Base-by-base conservation (phyloP, 1,140 invertebrate species). In the Cephus cinctus region DNA sequence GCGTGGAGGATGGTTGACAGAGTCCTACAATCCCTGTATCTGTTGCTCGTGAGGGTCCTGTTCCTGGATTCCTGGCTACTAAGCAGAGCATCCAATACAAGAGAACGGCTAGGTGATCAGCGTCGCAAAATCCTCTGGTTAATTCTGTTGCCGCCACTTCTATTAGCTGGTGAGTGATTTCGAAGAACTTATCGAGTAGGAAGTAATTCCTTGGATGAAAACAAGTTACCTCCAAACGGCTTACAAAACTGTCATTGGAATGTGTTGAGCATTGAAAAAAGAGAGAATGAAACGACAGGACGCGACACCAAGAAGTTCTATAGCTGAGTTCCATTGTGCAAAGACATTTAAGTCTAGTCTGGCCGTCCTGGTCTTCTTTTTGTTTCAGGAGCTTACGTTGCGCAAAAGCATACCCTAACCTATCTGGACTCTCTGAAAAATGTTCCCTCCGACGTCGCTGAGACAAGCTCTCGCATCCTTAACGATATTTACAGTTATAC, bases 361-460 rank as follows among this genome's bases (percentile, higher is more conserved):
- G 52, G 62, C 60, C 49, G n/a, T n/a, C n/a, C 62, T 62, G 51
- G 47, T 71, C 46, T 61, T 69, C 57, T 71, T 67, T 77, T 69
- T 77, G 72, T 77, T 77, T 73, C 75, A 77, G 75, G 72, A 59
- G 56, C 65, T 67, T 71, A 71, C 66, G 42, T 71, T 67, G 56
- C 62, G 61, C 61, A 70, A 69, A 67, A 63, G 47, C 51, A 75
- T 61, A 65, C 64, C 62, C 65, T 67, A 70, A 63, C 50, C 52
- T 59, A 47, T 67, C 59, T 67, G 69, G 67, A 76, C 47, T 67
- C 64, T 56, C 63, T 73, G 54, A 62, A 63, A 58, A 73, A 73
- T 61, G 58, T 69, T 63, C 53, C 59, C 38, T 44, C 68, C 45
- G 61, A 52, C 60, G 59, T 73, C 55, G 67, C 61, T 56, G 59